Conservation (phyloP, 2,797 vertebrate genomes). For the Heliangelus exortis region DNA sequence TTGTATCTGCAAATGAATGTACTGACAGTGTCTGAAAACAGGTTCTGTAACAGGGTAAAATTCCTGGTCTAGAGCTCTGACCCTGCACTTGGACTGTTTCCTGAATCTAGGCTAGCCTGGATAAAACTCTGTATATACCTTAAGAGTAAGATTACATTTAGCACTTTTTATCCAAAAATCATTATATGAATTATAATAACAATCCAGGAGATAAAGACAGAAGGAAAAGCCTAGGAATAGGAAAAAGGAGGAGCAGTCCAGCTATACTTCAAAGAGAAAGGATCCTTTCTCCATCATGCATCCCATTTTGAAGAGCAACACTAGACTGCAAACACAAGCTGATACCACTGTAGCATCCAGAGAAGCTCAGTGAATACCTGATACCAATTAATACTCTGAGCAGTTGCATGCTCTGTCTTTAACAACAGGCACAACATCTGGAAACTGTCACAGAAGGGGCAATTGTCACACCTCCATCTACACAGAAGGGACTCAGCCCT, state of each 20-base stretch:
- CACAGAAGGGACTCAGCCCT: not conserved
- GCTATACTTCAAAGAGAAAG: not conserved
- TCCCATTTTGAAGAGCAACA: not conserved
- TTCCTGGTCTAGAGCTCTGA: not conserved
- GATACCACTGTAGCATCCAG: not conserved
- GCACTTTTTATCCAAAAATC: not conserved
- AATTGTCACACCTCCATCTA: not conserved
- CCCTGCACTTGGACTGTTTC: not conserved
- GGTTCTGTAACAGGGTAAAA: not conserved
- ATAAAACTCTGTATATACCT: not conserved
- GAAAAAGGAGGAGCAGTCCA: not conserved
- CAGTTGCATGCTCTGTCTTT: not conserved
- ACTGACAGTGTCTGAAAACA: not conserved
- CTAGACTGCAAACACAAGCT: not conserved
- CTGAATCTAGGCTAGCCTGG: not conserved
- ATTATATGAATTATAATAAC: not conserved
- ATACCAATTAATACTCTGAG: not conserved
- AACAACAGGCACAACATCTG: not conserved
- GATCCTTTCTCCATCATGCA: not conserved
- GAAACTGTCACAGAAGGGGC: not conserved
- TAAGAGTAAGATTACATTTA: not conserved
- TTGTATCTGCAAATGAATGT: not conserved
- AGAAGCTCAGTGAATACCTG: not conserved
- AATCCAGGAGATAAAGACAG: not conserved
- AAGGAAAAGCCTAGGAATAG: not conserved